These are phyloP conservation scores for Plebejus argus DNA, from an alignment of 2,888 invertebrate genomes.

Conservation along the genomic window DNA sequence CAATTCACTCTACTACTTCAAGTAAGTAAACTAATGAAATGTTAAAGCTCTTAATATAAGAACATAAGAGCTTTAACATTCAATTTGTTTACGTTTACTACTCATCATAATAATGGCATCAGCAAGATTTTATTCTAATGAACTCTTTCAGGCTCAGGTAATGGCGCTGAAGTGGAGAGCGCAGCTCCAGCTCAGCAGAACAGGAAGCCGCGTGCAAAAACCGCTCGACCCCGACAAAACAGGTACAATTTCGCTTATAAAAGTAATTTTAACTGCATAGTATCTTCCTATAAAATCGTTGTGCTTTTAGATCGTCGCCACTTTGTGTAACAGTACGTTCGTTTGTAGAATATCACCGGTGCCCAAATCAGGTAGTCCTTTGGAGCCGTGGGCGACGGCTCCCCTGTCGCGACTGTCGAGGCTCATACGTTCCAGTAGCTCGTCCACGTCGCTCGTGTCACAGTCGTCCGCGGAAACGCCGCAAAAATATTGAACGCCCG, in stretches of 20 bases:
- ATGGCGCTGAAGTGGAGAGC: slow-evolving; percentile 65
- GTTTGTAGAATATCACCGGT: slow-evolving; percentile 62
- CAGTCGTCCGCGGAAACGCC: slow-evolving; percentile 50
- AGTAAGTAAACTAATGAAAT: too few relatives aligned
- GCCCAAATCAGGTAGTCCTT: slow-evolving; percentile 59
- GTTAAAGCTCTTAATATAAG: too few relatives aligned
- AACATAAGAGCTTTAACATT: too few relatives aligned
- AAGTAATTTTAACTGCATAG: too few relatives aligned
- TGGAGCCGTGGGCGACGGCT: slow-evolving; percentile 74
- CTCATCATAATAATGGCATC: not conserved
- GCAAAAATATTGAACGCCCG: slow-evolving; percentile 36
- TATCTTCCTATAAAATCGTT: too few relatives aligned
- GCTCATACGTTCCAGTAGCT: slow-evolving; percentile 62
- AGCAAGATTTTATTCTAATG: not conserved
- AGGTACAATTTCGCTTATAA: slow-evolving; percentile 48
- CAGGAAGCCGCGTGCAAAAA: slow-evolving; percentile 59
- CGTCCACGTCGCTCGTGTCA: slow-evolving; percentile 60
- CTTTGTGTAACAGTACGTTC: not conserved
- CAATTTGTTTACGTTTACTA: not conserved
- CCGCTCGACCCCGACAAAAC: slow-evolving; percentile 62
- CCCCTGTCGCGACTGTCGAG: slow-evolving; percentile 64
- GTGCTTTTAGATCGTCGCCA: too few relatives aligned
- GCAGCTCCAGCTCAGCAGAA: slow-evolving; percentile 53
- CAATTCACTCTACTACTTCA: too few relatives aligned
- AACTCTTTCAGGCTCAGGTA: slow-evolving; percentile 57